Evolutionary conservation across 2,797 vertebrate species (phyloP), one percentile per base, ranked within the genome.

Genomic region (Pseudotriccus pelzelni): DNA sequence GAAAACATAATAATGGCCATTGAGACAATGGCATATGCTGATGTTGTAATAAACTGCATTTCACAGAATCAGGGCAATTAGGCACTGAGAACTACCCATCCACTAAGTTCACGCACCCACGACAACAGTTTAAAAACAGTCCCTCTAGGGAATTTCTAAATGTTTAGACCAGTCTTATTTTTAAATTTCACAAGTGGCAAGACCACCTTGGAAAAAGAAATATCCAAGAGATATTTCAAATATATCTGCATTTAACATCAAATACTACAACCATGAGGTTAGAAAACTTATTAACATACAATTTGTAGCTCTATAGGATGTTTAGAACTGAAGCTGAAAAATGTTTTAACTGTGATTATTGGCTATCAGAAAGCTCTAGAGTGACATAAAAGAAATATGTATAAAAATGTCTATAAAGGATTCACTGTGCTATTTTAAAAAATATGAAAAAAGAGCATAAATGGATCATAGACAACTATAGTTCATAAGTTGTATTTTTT

Each of bases 1-100:
- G 37, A 84, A 94, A 94, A 72, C 36, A 23, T 64, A 90, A 76
- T 84, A 82, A 84, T 62, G 82, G 76, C 74, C 78, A 92, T 37
- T 85, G 69, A 91, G 73, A 84, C 43, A 87, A 70, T 11, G 9
- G 30, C 30, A 74, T 37, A 21, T 41, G 25, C 47, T 84, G 79
- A 59, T 86, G 68, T 14, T 60, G 41, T 55, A 93, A 87, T 53
- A 56, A 87, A 73, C 10, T 46, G 19, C 50, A 62, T 80, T 90
- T 86, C 78, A 75, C 0, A 64, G 47, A 77, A 36, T 70, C 22
- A 27, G 49, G 77, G 36, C 49, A 94, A 90, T 89, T 78, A 90
- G 30, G 27, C 34, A 46, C 55, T 73, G 79, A 67, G 93, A 90
- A 84, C 53, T 55, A 60, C 49, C 36, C 47, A 89, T 69, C 47